These are phyloP conservation scores for Leptosomus discolor DNA, from an alignment of 2,113 vertebrate genomes.

Conservation along the genomic window DNA sequence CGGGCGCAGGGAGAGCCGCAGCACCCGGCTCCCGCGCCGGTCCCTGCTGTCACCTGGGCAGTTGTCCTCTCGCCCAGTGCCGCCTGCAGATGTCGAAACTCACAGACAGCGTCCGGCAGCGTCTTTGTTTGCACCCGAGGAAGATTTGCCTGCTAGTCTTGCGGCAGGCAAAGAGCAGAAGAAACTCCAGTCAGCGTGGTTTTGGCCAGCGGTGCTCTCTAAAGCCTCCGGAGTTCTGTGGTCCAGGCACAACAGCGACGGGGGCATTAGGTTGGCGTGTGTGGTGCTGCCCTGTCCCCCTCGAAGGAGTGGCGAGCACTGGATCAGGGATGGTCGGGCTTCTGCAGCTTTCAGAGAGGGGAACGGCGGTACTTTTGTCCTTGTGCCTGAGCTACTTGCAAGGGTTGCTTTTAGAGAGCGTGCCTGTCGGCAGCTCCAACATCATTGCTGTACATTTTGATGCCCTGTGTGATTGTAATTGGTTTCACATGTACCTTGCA, in stretches of 20 bases:
- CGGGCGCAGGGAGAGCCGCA: rapidly evolving
- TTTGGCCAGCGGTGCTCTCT: too few species aligned
- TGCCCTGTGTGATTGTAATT: not conserved
- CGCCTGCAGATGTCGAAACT: not conserved
- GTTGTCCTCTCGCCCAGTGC: rapidly evolving
- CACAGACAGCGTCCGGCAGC: rapidly evolving
- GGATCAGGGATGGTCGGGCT: not conserved
- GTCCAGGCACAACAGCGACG: rapidly evolving
- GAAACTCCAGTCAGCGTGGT: rapidly evolving
- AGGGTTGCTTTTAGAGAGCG: not conserved
- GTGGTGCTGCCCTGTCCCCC: rapidly evolving
- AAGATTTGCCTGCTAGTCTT: rapidly evolving
- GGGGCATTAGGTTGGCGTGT: rapidly evolving
- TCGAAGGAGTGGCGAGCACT: rapidly evolving
- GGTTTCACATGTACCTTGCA: not conserved
- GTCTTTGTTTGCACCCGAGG: not conserved
- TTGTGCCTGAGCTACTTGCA: not conserved
- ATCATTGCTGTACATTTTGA: not conserved
- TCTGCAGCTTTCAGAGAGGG: rapidly evolving
- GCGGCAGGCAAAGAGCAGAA: not conserved
- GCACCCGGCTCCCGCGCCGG: rapidly evolving
- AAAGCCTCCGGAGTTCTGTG: not conserved
- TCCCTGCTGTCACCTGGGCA: not conserved
- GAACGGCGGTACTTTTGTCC: rapidly evolving
- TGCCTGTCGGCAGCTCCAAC: not conserved